Evolutionary conservation across 2,797 vertebrate genomes (phyloP).

Genomic region (Centroberyx gerrardi): DNA sequence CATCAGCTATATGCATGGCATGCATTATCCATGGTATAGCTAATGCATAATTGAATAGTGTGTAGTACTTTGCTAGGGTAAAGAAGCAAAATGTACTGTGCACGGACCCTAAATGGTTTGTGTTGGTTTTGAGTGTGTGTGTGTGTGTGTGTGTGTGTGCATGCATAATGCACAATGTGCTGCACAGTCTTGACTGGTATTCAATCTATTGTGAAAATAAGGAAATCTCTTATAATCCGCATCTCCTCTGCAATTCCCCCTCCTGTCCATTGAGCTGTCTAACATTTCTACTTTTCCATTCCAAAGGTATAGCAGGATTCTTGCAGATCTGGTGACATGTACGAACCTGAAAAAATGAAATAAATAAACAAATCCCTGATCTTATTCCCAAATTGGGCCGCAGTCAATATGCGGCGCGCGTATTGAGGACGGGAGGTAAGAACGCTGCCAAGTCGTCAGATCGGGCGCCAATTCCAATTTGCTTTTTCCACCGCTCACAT

Average conservation of each 20-base stretch:
- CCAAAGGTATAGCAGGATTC: slow-evolving; percentile 31
- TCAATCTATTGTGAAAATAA: slow-evolving; percentile 1
- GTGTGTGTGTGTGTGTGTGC: slow-evolving; percentile 2
- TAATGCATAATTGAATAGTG: slow-evolving; percentile 70
- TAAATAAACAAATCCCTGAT: slow-evolving; percentile 63
- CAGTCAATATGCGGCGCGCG: slow-evolving; percentile 53
- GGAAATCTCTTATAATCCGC: slow-evolving; percentile 4
- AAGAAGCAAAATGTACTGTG: slow-evolving; percentile 50
- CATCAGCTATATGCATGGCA: slow-evolving; percentile 53
- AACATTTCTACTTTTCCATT: slow-evolving; percentile 13
- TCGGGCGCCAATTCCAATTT: slow-evolving; percentile 74
- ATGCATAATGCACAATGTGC: too few relatives aligned
- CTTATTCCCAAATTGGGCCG: slow-evolving; percentile 61
- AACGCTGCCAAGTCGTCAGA: slow-evolving; percentile 74
- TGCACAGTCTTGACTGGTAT: not conserved
- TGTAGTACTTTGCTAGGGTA: slow-evolving; percentile 39
- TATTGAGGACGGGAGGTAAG: slow-evolving; percentile 59
- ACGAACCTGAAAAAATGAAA: slow-evolving; percentile 41
- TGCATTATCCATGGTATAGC: slow-evolving; percentile 77
- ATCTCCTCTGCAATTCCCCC: not conserved
- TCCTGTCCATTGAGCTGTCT: slow-evolving; percentile 11
- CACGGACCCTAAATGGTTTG: slow-evolving; percentile 51
- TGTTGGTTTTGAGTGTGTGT: slow-evolving; percentile 40
- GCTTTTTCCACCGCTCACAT: slow-evolving; percentile 70
- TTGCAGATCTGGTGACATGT: slow-evolving; percentile 46